A percentile compares a stretch with the other conserved stretches of the same genome.
Conservation (phyloP, 2,888 invertebrate genomes). For the Thera britannica region DNA sequence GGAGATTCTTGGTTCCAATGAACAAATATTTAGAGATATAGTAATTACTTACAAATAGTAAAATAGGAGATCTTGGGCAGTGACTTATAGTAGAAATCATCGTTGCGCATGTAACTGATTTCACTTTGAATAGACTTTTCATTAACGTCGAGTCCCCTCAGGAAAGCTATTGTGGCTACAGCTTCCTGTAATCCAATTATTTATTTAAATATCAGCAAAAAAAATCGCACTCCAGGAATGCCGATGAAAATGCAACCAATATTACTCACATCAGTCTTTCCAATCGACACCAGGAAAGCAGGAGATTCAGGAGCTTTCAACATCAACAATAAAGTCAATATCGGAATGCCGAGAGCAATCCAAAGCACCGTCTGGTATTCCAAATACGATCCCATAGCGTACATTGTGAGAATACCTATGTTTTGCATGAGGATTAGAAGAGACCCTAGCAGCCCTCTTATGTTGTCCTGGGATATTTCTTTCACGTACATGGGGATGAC, state of each 20-base stretch:
- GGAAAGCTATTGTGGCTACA: slow-evolving; percentile 55
- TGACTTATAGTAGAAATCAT: slow-evolving; percentile 57
- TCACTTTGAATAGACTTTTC: slow-evolving; percentile 60
- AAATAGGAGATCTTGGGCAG: slow-evolving; percentile 56
- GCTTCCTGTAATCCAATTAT: slow-evolving; percentile 56
- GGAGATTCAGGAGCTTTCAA: slow-evolving; percentile 70
- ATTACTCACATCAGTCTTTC: slow-evolving; percentile 58
- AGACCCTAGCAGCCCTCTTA: slow-evolving; percentile 63
- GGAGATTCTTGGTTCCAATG: too few relatives aligned
- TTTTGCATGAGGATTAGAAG: slow-evolving; percentile 59
- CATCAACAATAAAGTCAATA: slow-evolving; percentile 57
- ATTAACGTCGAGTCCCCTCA: slow-evolving; percentile 59
- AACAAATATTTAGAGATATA: background rate
- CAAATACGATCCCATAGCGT: slow-evolving; percentile 62
- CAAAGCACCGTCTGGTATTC: slow-evolving; percentile 60
- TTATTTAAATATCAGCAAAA: background rate
- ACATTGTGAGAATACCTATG: slow-evolving; percentile 62
- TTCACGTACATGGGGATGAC: slow-evolving; percentile 66
- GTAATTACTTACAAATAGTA: slow-evolving; percentile 57
- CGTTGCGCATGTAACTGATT: slow-evolving; percentile 58
- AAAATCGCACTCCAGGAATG: background rate
- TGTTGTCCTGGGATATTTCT: slow-evolving; percentile 67
- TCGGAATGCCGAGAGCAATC: slow-evolving; percentile 54
- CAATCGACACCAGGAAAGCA: slow-evolving; percentile 63
- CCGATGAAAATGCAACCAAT: background rate